Evolutionary conservation across 2,797 vertebrate genomes (phyloP), one percentile per base, ranked within the genome.

Genomic region (Phoxinus dragarum): DNA sequence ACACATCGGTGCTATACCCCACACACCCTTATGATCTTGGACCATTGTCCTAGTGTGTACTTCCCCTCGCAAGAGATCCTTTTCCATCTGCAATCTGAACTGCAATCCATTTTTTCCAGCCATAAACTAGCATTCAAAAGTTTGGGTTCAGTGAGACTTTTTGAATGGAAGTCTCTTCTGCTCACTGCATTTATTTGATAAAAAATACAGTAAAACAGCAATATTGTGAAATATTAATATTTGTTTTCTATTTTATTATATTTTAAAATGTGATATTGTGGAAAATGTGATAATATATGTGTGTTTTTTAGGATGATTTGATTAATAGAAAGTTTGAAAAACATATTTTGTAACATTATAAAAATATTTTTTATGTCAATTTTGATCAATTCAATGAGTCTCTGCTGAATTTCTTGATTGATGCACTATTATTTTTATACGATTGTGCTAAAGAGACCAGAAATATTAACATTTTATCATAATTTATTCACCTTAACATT

Each of bases 11-110:
- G 31, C 73, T 31, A 52, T 31, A 54, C 82, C 40, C 38, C 38
- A 79, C 74, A 76, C 72, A 78, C 74, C 74, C 74, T 71, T 59
- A 42, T 61, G 74, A 84, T 42, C 36, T 59, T n/a, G 14, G 74
- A 59, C 34, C 64, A 44, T 64, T 82, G 69, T 74, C 27, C 10
- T 44, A 12, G 6, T 6, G 36, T 38, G 27, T 27, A 68, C 73
- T 84, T 78, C 21, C 74, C 49, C 34, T 68, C 11, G 4, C 44
- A 71, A 47, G 66, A 59, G 83, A 78, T 78, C 64, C 69, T 3
- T 47, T 76, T 84, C n/a, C n/a, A 5, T 31, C 34, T 17, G 14
- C 27, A 27, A 66, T 52, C 19, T 64, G 17, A 54, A 67, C 42
- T 34, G 12, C 38, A 66, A 83, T 64, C 27, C 4, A 36, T 31